Evolutionary conservation across 1,140 invertebrate species (phyloP).

Genomic region (Leptestheria dahalacensis): DNA sequence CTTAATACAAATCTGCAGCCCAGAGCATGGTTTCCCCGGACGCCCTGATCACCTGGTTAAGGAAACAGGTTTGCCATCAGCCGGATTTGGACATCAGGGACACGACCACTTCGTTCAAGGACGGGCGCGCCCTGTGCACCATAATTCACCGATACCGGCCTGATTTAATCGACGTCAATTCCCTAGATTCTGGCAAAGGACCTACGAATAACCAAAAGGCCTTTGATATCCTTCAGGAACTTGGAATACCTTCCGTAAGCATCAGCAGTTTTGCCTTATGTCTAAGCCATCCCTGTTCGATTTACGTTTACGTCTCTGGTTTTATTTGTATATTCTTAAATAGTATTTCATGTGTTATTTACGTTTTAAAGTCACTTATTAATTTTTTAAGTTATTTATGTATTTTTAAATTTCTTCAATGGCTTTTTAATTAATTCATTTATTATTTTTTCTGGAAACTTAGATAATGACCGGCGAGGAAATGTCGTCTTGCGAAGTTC

Average conservation of each 20-base stretch:
- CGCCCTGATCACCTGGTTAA: slow-evolving; percentile 55
- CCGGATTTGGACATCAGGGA: slow-evolving; percentile 48
- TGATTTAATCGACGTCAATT: slow-evolving; percentile 61
- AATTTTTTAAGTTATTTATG: too few relatives aligned
- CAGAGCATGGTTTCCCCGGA: slow-evolving; percentile 52
- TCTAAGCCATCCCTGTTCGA: too few relatives aligned
- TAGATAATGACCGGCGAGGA: slow-evolving; percentile 63
- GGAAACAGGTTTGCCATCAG: slow-evolving; percentile 50
- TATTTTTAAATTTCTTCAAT: background rate
- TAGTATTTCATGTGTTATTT: too few relatives aligned
- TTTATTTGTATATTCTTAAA: background rate
- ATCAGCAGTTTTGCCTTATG: too few relatives aligned
- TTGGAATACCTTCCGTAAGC: slow-evolving; percentile 53
- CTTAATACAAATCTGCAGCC: slow-evolving; percentile 22
- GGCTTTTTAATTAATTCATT: background rate
- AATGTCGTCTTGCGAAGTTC: slow-evolving; percentile 49
- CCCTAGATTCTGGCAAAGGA: slow-evolving; percentile 43
- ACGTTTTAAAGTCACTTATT: too few relatives aligned
- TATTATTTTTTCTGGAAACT: slow-evolving; percentile 16
- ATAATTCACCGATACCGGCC: slow-evolving; percentile 71
- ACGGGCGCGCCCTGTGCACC: slow-evolving; percentile 62
- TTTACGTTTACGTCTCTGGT: too few relatives aligned
- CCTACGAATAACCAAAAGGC: slow-evolving; percentile 58
- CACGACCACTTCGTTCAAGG: slow-evolving; percentile 52
- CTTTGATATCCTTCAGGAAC: slow-evolving; percentile 58